Percentiles rank a stretch among this genome's conserved stretches.
Evolutionary conservation across 2,113 vertebrate species (phyloP).

Genomic region (Paramisgurnus dabryanus): DNA sequence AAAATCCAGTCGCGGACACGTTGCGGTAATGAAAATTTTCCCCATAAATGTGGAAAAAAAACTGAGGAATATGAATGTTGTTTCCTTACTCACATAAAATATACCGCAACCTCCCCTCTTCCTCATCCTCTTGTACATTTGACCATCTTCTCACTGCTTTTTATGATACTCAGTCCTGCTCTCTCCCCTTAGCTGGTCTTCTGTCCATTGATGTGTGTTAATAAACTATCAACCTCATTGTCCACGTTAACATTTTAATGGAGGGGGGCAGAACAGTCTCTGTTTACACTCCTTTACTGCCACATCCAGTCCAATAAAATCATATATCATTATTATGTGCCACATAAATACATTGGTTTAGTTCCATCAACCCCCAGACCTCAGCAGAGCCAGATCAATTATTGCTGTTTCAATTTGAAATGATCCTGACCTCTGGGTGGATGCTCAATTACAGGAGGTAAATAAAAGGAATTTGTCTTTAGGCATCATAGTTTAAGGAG

Average conservation of each 20-base stretch:
- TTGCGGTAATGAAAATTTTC: no score
- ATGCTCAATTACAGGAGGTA: constrained; percentile 35
- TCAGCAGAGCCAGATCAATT: constrained; percentile 43
- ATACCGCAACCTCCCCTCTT: background rate
- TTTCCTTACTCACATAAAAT: constrained; percentile 27
- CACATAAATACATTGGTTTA: constrained; percentile 37
- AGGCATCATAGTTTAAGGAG: background rate
- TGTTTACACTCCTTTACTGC: constrained; percentile 12
- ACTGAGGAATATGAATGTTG: constrained; percentile 18
- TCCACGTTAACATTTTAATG: constrained; percentile 35
- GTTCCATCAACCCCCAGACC: constrained; percentile 13
- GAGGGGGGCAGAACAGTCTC: constrained; percentile 4
- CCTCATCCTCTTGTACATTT: background rate
- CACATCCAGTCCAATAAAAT: constrained; percentile 13
- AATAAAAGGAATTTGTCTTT: constrained; percentile 39
- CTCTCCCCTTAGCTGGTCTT: background rate
- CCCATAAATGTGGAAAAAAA: no score
- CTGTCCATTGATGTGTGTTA: constrained; percentile 7
- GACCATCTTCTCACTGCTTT: background rate
- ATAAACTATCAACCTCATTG: constrained; percentile 25
- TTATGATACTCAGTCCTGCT: constrained; percentile 8
- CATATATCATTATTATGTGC: constrained; percentile 30
- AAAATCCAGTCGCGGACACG: no score
- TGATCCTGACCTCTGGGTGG: constrained; percentile 48
- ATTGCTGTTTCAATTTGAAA: constrained; percentile 52